These are phyloP conservation scores for Dinothrombium tinctorium DNA, from an alignment of 1,140 invertebrate species.

Conservation along the genomic window DNA sequence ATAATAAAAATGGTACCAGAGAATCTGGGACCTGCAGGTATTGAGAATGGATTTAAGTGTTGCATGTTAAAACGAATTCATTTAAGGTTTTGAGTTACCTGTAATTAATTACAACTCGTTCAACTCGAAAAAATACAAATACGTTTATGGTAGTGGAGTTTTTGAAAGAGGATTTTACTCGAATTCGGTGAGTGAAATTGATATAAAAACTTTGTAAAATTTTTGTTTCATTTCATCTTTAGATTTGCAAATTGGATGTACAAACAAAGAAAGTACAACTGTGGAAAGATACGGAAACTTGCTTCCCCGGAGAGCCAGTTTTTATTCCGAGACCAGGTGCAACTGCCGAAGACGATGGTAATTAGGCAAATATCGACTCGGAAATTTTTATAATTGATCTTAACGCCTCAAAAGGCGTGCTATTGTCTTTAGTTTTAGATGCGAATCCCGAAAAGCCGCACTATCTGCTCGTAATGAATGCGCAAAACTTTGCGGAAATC, in stretches of 20 bases:
- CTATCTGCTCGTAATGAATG: conserved; percentile 23
- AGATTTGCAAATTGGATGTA: not conserved
- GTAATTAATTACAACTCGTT: conserved; percentile 20
- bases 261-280: conserved; percentile 14
- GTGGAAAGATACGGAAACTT: conserved; percentile 15
- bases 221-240: not conserved
- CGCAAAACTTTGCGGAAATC: conserved; percentile 21
- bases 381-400: conserved; percentile 7
- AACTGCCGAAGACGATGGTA: conserved; percentile 20
- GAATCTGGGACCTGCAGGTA: not conserved
- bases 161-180: conserved; percentile 17
- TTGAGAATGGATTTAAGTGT: too few species aligned
- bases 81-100: conserved; percentile 18
- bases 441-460: conserved; percentile 16
- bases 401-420: conserved; percentile 9
- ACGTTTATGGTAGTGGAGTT: conserved; percentile 21
- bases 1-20: not conserved
- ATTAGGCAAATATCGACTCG: conserved; percentile 14
- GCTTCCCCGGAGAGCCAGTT: not conserved
- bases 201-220: not conserved
- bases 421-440: conserved; percentile 17
- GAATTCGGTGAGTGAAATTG: conserved; percentile 16
- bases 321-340: conserved; percentile 18
- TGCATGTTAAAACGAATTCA: too few species aligned
- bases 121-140: conserved; percentile 20